Evolutionary conservation across 2,888 invertebrate species (phyloP).

Genomic region (Creontiades dilutus): DNA sequence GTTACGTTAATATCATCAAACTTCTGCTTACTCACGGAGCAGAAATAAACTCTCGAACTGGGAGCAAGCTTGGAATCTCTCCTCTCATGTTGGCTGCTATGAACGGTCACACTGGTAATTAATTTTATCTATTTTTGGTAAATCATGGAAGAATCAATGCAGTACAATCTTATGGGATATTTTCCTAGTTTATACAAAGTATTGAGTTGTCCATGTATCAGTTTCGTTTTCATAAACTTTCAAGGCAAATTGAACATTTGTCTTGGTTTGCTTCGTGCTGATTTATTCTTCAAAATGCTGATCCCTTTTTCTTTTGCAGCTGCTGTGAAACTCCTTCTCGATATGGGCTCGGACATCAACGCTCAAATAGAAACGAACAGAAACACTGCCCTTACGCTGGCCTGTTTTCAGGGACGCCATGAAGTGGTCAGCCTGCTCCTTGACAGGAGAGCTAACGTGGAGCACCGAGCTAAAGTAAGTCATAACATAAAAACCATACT

Average conservation of each 20-base stretch:
- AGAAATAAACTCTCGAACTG: constrained; percentile 98
- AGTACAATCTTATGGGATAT: too few relatives aligned
- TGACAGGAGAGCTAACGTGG: constrained; percentile 98
- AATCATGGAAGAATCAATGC: too few relatives aligned
- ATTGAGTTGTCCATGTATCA: too few relatives aligned
- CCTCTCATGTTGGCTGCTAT: constrained; percentile 99
- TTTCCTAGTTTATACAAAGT: too few relatives aligned
- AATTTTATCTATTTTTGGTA: not conserved
- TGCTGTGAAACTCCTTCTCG: constrained; percentile 95
- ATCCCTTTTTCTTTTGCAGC: constrained; percentile 80
- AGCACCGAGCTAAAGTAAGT: constrained; percentile 95
- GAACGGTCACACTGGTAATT: constrained; percentile 92
- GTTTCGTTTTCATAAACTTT: too few relatives aligned
- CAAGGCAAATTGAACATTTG: too few relatives aligned
- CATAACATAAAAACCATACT: not conserved
- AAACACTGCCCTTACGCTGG: constrained; percentile 98
- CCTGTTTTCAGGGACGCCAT: constrained; percentile 99
- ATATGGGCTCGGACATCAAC: constrained; percentile 99
- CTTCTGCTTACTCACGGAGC: constrained; percentile 95
- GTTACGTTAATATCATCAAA: constrained; percentile 98
- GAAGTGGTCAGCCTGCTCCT: constrained; percentile 98
- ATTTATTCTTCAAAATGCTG: too few relatives aligned
- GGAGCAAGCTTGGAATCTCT: constrained; percentile 98
- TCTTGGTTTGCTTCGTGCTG: too few relatives aligned
- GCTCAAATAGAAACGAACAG: constrained; percentile 99